A percentile compares a stretch with the other conserved stretches of the same genome.
phyloP scores from a whole-genome alignment of 2,888 invertebrate genomes.

The Rotaria socialis region DNA sequence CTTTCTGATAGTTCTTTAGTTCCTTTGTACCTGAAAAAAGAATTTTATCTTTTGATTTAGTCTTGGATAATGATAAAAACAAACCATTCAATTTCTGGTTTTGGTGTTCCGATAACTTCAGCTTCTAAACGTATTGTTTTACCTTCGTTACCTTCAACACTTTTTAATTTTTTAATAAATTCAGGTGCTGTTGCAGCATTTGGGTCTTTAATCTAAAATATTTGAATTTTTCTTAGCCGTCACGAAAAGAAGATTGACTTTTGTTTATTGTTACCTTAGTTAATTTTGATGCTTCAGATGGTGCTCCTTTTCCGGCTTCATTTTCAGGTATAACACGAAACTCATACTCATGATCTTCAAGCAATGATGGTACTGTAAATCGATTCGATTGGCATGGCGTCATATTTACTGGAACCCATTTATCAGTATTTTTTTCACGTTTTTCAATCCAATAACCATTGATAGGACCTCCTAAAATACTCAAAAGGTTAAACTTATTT shows the following conservation, averaged over 20 bases:
- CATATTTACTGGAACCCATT: constrained; percentile 79
- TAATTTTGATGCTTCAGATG: constrained; percentile 77
- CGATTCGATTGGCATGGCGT: constrained; percentile 73
- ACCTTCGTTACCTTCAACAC: constrained; percentile 83
- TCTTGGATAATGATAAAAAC: neutral
- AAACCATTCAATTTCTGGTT: constrained; percentile 76
- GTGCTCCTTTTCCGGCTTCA: constrained; percentile 81
- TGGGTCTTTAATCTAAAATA: constrained; percentile 72
- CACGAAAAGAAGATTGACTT: neutral
- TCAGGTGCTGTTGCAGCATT: constrained; percentile 83
- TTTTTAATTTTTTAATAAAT: constrained; percentile 77
- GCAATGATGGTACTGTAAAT: constrained; percentile 86
- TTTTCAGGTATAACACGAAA: constrained; percentile 95
- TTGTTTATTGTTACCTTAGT: constrained; percentile 66
- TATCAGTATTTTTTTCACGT: constrained; percentile 68
- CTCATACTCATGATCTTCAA: constrained; percentile 95
- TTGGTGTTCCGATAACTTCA: constrained; percentile 80
- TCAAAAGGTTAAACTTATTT: too few relatives aligned
- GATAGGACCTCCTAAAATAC: constrained; percentile 69
- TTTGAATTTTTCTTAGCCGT: neutral
- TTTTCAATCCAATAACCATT: constrained; percentile 99
- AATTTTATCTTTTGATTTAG: too few relatives aligned
- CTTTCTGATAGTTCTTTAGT: constrained; percentile 89
- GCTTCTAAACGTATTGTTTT: constrained; percentile 89
- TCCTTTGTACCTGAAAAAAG: constrained; percentile 72